Evolutionary conservation across 2,888 invertebrate species (phyloP).

Genomic region (Helicoverpa assulta): DNA sequence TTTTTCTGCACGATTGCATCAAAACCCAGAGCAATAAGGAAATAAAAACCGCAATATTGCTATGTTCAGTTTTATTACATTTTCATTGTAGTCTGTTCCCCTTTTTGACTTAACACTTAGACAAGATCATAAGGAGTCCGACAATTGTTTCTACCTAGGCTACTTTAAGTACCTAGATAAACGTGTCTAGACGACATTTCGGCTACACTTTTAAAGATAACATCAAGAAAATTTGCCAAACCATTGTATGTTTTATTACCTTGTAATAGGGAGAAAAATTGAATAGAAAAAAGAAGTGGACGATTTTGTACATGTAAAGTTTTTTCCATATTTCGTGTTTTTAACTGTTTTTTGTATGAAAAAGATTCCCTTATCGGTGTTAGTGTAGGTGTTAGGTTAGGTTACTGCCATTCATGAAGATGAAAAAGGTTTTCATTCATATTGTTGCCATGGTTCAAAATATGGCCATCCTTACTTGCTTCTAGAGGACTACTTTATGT

Average conservation of each 20-base stretch:
- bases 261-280: conserved; percentile 40
- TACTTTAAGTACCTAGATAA: conserved; percentile 32
- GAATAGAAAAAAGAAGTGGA: conserved; percentile 23
- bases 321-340: conserved; percentile 45
- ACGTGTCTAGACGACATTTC: conserved; percentile 61
- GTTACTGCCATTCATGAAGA: conserved; percentile 34
- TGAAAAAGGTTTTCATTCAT: conserved; percentile 37
- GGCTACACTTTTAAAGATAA: conserved; percentile 61
- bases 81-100: conserved; percentile 3
- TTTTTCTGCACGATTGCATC: not conserved
- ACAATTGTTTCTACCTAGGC: conserved; percentile 40
- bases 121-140: conserved; percentile 29
- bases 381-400: conserved; percentile 48
- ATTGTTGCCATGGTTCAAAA: not conserved
- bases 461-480: not conserved
- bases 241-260: conserved; percentile 49
- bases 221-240: conserved; percentile 41
- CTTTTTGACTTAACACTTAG: conserved; percentile 20
- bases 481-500: not conserved
- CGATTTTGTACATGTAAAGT: conserved; percentile 10
- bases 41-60: conserved; percentile 17
- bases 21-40: conserved; percentile 7
- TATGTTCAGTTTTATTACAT: conserved; percentile 25
- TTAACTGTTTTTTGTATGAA: conserved; percentile 51
- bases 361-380: conserved; percentile 63